Conservation (phyloP, 2,797 vertebrate species). For the Amblyraja radiata region DNA sequence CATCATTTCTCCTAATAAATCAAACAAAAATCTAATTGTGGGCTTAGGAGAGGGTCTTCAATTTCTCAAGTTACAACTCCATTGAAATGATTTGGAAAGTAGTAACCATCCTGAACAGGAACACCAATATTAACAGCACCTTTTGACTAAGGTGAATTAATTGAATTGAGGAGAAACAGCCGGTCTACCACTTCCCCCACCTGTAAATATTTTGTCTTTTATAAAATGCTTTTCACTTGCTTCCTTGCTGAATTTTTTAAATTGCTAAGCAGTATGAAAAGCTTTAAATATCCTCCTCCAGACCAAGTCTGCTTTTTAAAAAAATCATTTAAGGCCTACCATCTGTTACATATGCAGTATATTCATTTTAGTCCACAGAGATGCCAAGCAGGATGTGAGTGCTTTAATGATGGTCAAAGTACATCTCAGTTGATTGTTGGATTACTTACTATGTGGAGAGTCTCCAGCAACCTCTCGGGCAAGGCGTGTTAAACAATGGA, state of each 20-base stretch:
- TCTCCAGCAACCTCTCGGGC: conserved; percentile 3
- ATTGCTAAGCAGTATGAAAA: not conserved
- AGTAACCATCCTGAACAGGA: conserved; percentile 8
- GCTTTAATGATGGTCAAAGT: conserved; percentile 36
- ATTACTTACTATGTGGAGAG: conserved; percentile 16
- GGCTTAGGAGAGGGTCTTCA: not conserved
- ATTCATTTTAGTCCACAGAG: conserved; percentile 16
- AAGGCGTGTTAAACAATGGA: not conserved
- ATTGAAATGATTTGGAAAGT: not conserved
- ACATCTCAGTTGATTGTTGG: conserved; percentile 28
- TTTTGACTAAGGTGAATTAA: not conserved
- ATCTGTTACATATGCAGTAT: conserved; percentile 24
- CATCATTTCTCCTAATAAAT: not conserved
- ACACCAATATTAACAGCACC: conserved; percentile 24
- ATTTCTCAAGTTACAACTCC: not conserved
- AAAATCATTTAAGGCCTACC: not conserved
- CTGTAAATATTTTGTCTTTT: not conserved
- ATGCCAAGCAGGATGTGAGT: conserved; percentile 31
- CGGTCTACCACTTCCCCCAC: not conserved
- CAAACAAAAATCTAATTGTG: not conserved
- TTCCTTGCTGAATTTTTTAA: conserved; percentile 16
- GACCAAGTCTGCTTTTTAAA: not conserved
- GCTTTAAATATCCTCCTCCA: not conserved
- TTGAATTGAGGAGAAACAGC: not conserved
- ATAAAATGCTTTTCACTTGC: not conserved